Evolutionary conservation across 2,888 invertebrate species (phyloP).

Genomic region (Dorcus hopei): DNA sequence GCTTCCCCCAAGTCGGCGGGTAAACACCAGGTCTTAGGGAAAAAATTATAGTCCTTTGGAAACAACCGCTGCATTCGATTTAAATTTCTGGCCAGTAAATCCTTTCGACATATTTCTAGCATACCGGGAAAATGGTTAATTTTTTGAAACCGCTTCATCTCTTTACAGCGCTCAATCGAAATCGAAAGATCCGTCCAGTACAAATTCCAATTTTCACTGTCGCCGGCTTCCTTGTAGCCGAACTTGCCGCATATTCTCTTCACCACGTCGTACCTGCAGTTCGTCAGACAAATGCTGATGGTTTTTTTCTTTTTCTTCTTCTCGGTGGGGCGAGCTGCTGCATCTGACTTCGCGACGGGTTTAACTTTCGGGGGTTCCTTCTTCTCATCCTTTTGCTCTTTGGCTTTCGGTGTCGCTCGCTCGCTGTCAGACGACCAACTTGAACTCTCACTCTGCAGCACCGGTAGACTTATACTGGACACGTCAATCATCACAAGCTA

Average conservation of each 20-base stretch:
- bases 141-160: slow-evolving; percentile 88
- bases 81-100: slow-evolving; percentile 82
- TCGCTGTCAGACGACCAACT: slow-evolving; percentile 20
- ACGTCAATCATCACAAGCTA: slow-evolving; percentile 32
- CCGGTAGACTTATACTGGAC: slow-evolving; percentile 30
- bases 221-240: slow-evolving; percentile 74
- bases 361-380: not conserved
- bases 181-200: slow-evolving; percentile 89
- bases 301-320: slow-evolving; percentile 23
- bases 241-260: slow-evolving; percentile 66
- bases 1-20: slow-evolving; percentile 83
- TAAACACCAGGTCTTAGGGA: slow-evolving; percentile 91
- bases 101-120: slow-evolving; percentile 65
- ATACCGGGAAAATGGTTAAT: slow-evolving; percentile 84
- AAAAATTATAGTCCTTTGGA: slow-evolving; percentile 87
- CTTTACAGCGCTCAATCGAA: slow-evolving; percentile 81
- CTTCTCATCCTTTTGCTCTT: slow-evolving; percentile 20
- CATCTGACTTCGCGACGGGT: slow-evolving; percentile 6
- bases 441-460: slow-evolving; percentile 18
- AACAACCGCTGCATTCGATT: slow-evolving; percentile 86
- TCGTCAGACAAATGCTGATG: slow-evolving; percentile 64
- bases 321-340: not conserved
- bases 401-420: slow-evolving; percentile 2
- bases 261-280: slow-evolving; percentile 73
- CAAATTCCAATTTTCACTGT: slow-evolving; percentile 83